These are phyloP conservation scores for Epinephelus fuscoguttatus DNA, from an alignment of 2,113 vertebrate species.

Conservation along the genomic window DNA sequence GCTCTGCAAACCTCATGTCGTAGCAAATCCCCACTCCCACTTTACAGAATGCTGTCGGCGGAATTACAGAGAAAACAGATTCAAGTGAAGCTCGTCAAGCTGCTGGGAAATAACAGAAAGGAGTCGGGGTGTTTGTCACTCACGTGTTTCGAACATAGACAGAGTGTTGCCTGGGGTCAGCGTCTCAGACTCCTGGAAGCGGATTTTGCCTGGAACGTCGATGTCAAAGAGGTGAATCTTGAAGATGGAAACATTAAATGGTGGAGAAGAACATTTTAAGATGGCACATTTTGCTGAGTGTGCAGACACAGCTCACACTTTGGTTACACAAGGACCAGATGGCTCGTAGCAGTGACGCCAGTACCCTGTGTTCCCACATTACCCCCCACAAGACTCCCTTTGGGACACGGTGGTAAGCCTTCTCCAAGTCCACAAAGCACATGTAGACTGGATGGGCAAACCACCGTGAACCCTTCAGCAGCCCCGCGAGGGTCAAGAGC, in stretches of 20 bases:
- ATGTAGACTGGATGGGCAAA: no score
- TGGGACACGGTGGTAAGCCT: no score
- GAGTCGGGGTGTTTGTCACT: conserved; percentile 60
- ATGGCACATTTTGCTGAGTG: no score
- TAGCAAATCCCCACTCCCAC: conserved; percentile 98
- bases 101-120: no score
- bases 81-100: not conserved
- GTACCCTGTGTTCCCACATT: no score
- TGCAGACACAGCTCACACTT: no score
- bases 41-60: conserved; percentile 91
- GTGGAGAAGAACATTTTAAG: not conserved
- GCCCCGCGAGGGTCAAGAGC: no score
- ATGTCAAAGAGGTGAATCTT: conserved; percentile 99
- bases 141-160: conserved; percentile 94
- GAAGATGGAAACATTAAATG: conserved; percentile 17
- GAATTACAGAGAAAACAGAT: not conserved
- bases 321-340: no score
- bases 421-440: no score
- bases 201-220: conserved; percentile 94
- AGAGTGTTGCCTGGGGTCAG: conserved; percentile 91
- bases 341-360: no score
- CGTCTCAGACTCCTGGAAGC: conserved; percentile 96
- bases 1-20: conserved; percentile 95
- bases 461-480: no score
- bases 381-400: no score